Evolutionary conservation across 2,797 vertebrate species (phyloP).

Genomic region (Halcyon smyrnensis): DNA sequence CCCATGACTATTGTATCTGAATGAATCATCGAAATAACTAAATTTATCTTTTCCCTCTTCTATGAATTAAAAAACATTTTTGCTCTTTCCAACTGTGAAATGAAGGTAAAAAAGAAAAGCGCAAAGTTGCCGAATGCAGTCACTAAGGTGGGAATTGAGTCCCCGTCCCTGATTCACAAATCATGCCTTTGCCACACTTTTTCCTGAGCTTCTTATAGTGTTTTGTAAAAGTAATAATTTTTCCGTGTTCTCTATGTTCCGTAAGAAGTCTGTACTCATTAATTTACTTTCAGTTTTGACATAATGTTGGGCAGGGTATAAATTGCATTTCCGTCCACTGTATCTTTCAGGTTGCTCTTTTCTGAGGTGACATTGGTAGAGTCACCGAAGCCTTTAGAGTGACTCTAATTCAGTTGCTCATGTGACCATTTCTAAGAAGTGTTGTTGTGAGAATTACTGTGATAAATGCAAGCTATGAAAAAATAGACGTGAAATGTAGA

Average conservation of each 20-base stretch:
- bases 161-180: neutral
- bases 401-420: neutral
- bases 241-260: neutral
- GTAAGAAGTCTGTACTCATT: neutral
- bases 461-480: neutral
- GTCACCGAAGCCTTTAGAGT: neutral
- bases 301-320: neutral
- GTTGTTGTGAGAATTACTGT: neutral
- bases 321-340: neutral
- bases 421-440: neutral
- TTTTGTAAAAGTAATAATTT: neutral
- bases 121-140: neutral
- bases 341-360: neutral
- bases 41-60: constrained; percentile 7
- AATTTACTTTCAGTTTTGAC: neutral
- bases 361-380: neutral
- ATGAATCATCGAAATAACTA: constrained; percentile 20
- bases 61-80: constrained; percentile 18
- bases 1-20: neutral
- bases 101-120: neutral
- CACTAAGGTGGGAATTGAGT: neutral
- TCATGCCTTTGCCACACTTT: neutral
- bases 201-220: neutral
- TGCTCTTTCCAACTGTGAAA: neutral
- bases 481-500: neutral